These are phyloP conservation scores for Latrodectus geometricus DNA, from an alignment of 1,140 invertebrate species.

Conservation along the genomic window DNA sequence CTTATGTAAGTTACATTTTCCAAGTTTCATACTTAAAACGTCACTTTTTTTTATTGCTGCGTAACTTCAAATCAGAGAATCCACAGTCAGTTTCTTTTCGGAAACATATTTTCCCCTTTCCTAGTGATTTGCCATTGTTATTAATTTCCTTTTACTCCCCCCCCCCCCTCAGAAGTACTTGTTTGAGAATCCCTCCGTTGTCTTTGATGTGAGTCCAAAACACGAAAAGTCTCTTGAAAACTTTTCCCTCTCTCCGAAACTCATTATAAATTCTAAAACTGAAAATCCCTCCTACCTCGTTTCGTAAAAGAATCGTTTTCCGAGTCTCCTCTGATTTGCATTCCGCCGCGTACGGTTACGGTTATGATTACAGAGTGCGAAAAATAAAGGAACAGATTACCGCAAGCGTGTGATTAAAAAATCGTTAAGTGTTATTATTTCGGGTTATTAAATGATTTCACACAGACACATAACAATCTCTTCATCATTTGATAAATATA, in stretches of 20 bases:
- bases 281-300: slow-evolving; percentile 33
- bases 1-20: no score
- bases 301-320: slow-evolving; percentile 32
- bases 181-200: not conserved
- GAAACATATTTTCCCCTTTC: no score
- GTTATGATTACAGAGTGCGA: slow-evolving; percentile 36
- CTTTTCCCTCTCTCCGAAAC: slow-evolving; percentile 15
- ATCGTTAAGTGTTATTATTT: slow-evolving; percentile 54
- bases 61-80: no score
- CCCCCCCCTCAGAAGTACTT: not conserved
- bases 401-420: slow-evolving; percentile 45
- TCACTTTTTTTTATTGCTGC: no score
- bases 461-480: not conserved
- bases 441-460: slow-evolving; percentile 14
- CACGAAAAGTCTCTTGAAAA: not conserved
- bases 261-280: slow-evolving; percentile 47
- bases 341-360: slow-evolving; percentile 3
- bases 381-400: slow-evolving; percentile 21
- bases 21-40: no score
- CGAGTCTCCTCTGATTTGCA: slow-evolving; percentile 26
- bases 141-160: not conserved
- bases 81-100: no score
- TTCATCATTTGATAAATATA: not conserved
- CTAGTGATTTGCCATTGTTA: no score
- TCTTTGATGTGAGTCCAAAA: not conserved